Evolutionary conservation across 2,797 vertebrate species (phyloP), one percentile per base, ranked within the genome.

Genomic region (Salarias fasciatus): DNA sequence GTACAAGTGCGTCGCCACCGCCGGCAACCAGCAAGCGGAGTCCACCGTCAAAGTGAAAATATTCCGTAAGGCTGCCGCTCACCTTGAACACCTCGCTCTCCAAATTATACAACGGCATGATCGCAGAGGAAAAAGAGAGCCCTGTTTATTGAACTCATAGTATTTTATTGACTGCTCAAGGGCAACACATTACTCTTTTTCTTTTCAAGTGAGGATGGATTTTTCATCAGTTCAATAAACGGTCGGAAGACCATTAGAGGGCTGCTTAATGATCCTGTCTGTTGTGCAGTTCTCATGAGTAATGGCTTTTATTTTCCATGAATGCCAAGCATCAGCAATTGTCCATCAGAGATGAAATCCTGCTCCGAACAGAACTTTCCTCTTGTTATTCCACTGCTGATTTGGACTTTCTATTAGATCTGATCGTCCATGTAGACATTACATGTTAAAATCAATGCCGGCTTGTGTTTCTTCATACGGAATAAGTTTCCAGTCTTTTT

Each of bases 21-120:
- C 59, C 0, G 94, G 94, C 11, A 95, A 96, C 75, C 92, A 91
- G 5, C 94, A 96, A 63, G 94, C 89, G 0, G 96, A 99, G 88
- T 93, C 96, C 75, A 98, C 97, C 0, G 94, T 99, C 88, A 97
- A 95, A 3, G 95, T 99, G 77, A 97, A 97, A 83, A 96, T 99
- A 69, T 98, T 96, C 84, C 98, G 98, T 99, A 94, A 94, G 96
- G 85, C 13, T 57, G 43, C 55, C 11, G 8, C 1, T 60, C 40
- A 18, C 6, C 3, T 7, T n/a, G n/a, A 8, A 33, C 12, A 8
- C 8, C 11, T 24, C 36, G 5, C 42, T 37, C 40, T 41, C 5
- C 58, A 53, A 65, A 76, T 46, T 67, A 69, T 54, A 49, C 65
- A 75, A 40, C 37, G 6, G 43, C 55, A 54, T 53, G 40, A 73